These are phyloP conservation scores for Heliconius cydno DNA, from an alignment of 2,888 invertebrate genomes.

Conservation along the genomic window DNA sequence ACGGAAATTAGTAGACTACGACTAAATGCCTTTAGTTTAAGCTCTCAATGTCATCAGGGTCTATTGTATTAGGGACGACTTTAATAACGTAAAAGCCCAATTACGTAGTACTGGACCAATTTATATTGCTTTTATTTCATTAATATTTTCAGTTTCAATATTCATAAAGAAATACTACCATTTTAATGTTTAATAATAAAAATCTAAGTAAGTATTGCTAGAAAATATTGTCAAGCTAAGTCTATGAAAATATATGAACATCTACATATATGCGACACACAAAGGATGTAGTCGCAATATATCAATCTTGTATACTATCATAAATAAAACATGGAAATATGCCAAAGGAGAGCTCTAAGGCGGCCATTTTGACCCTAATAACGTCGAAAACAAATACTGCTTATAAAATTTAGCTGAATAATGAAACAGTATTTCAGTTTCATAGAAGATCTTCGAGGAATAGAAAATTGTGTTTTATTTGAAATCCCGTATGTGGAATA, in stretches of 20 bases:
- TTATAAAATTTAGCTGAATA: constrained; percentile 25
- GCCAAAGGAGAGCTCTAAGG: constrained; percentile 9
- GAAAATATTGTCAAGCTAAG: background rate
- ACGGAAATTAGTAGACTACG: constrained; percentile 21
- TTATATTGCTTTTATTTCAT: constrained; percentile 18
- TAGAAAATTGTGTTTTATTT: constrained; percentile 14
- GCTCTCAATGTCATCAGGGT: constrained; percentile 25
- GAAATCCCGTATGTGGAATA: constrained; percentile 1
- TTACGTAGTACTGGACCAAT: constrained; percentile 14
- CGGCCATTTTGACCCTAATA: constrained; percentile 18
- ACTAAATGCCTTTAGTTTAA: constrained; percentile 21
- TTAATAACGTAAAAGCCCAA: constrained; percentile 15
- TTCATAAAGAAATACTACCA: background rate
- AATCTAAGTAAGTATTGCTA: background rate
- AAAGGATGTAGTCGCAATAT: constrained; percentile 11
- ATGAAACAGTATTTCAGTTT: constrained; percentile 20
- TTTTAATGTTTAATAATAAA: background rate
- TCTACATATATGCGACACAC: constrained; percentile 4
- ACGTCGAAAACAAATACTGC: constrained; percentile 26
- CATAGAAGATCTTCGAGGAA: background rate
- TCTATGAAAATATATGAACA: constrained; percentile 9
- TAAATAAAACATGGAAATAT: constrained; percentile 20
- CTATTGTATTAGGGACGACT: constrained; percentile 25
- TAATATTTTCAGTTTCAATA: background rate
- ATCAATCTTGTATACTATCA: constrained; percentile 21